phyloP scores from a whole-genome alignment of 2,113 vertebrate species.

The Solea solea region DNA sequence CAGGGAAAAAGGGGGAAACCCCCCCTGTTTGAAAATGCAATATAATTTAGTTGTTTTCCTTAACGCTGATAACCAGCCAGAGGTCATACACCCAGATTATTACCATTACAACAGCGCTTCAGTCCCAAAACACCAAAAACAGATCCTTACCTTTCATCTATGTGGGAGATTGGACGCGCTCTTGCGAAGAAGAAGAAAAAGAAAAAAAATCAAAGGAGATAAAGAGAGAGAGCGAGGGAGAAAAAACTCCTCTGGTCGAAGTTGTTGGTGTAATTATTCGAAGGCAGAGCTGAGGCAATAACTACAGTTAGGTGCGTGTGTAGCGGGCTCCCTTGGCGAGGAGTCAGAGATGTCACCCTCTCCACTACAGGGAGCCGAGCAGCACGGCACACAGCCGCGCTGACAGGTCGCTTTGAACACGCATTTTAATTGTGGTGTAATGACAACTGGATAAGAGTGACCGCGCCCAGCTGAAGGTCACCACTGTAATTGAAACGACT shows the following conservation, averaged over 20 bases:
- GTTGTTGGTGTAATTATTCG: slow-evolving; percentile 47
- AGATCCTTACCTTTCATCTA: slow-evolving; percentile 65
- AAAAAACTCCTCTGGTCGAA: slow-evolving; percentile 16
- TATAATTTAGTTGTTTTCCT: neutral
- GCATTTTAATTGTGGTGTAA: slow-evolving; percentile 73
- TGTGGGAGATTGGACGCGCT: neutral
- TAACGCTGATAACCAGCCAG: neutral
- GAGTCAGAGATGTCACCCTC: slow-evolving; percentile 72
- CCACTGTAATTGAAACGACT: slow-evolving; percentile 39
- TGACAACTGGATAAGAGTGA: slow-evolving; percentile 64
- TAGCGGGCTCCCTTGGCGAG: slow-evolving; percentile 57
- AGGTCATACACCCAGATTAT: slow-evolving; percentile 14
- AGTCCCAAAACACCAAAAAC: neutral
- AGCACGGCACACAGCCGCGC: slow-evolving; percentile 57
- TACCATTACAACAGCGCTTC: slow-evolving; percentile 1
- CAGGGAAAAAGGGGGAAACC: too few relatives aligned
- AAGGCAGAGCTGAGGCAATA: slow-evolving; percentile 36
- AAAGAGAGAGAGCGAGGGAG: neutral
- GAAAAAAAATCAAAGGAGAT: neutral
- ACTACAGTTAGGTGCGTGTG: slow-evolving; percentile 47
- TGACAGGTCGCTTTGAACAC: slow-evolving; percentile 67
- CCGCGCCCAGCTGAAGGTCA: slow-evolving; percentile 73
- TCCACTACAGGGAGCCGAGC: slow-evolving; percentile 67
- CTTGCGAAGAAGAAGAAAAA: neutral
- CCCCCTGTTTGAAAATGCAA: neutral